Percentiles rank a stretch among this genome's conserved stretches.
These are phyloP conservation scores for Chloroceryle inda DNA, from an alignment of 2,797 vertebrate species.

Conservation along the genomic window DNA sequence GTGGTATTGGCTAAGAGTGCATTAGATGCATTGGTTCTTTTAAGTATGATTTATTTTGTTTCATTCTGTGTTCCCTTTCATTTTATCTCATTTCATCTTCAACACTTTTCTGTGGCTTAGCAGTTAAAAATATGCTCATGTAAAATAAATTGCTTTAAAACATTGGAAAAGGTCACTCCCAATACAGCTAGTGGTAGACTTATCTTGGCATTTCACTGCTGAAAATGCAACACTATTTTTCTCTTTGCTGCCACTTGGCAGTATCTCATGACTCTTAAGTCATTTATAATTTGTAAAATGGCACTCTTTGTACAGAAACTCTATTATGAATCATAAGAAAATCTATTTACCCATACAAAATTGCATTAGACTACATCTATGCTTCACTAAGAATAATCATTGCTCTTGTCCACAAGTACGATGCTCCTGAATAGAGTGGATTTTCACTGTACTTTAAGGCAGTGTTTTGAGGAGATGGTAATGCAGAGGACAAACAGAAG, in stretches of 20 bases:
- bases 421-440: neutral
- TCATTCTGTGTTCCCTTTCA: neutral
- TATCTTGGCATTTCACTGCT: slow-evolving; percentile 5
- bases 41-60: neutral
- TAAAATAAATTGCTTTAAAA: neutral
- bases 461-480: neutral
- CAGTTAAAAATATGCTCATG: neutral
- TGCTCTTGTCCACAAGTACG: neutral
- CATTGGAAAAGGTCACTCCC: neutral
- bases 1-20: neutral
- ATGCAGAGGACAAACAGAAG: neutral
- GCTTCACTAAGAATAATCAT: neutral
- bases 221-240: slow-evolving; percentile 35
- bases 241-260: slow-evolving; percentile 37
- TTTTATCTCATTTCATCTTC: neutral
- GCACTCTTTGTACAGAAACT: neutral
- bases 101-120: neutral
- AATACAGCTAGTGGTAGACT: neutral
- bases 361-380: neutral
- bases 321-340: neutral
- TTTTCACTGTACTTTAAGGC: neutral
- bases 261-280: neutral
- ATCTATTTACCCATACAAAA: neutral
- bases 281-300: neutral
- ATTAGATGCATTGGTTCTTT: neutral